Conservation (phyloP, 2,888 invertebrate genomes). For the Chalcis sispes region DNA sequence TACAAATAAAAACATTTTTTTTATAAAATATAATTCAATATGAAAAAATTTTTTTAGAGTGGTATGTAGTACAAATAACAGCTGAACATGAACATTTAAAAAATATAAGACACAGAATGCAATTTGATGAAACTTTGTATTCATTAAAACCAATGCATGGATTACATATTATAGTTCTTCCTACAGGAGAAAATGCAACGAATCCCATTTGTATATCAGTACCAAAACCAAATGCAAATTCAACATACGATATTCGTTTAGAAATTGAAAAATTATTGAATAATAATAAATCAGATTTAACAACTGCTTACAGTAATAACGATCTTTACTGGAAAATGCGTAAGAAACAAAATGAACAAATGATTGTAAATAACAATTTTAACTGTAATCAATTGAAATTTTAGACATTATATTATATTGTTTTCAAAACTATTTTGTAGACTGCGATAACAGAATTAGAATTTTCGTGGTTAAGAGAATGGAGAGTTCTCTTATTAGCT, state of each 20-base stretch:
- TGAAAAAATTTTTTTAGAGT: slow-evolving; percentile 64
- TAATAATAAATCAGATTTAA: slow-evolving; percentile 66
- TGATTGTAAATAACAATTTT: slow-evolving; percentile 66
- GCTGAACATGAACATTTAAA: slow-evolving; percentile 62
- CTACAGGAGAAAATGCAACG: slow-evolving; percentile 65
- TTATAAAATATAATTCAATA: slow-evolving; percentile 22
- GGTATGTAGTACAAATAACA: slow-evolving; percentile 73
- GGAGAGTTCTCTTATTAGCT: slow-evolving; percentile 81
- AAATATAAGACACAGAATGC: slow-evolving; percentile 48
- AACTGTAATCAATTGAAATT: slow-evolving; percentile 18
- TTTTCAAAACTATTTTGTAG: slow-evolving; percentile 70
- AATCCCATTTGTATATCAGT: slow-evolving; percentile 70
- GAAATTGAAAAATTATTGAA: slow-evolving; percentile 68
- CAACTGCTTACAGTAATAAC: slow-evolving; percentile 65
- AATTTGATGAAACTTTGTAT: slow-evolving; percentile 50
- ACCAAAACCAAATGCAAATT: slow-evolving; percentile 64
- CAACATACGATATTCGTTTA: slow-evolving; percentile 68
- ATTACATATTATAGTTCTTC: slow-evolving; percentile 68
- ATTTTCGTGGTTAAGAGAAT: slow-evolving; percentile 81
- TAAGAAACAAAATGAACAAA: slow-evolving; percentile 66
- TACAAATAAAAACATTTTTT: too few relatives aligned
- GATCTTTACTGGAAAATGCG: slow-evolving; percentile 71
- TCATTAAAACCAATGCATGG: slow-evolving; percentile 63
- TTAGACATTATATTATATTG: not conserved
- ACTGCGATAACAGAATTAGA: slow-evolving; percentile 80